Percentiles rank a stretch among this genome's conserved stretches.
These are phyloP conservation scores for Passer domesticus DNA, from an alignment of 2,113 vertebrate species.

Conservation along the genomic window DNA sequence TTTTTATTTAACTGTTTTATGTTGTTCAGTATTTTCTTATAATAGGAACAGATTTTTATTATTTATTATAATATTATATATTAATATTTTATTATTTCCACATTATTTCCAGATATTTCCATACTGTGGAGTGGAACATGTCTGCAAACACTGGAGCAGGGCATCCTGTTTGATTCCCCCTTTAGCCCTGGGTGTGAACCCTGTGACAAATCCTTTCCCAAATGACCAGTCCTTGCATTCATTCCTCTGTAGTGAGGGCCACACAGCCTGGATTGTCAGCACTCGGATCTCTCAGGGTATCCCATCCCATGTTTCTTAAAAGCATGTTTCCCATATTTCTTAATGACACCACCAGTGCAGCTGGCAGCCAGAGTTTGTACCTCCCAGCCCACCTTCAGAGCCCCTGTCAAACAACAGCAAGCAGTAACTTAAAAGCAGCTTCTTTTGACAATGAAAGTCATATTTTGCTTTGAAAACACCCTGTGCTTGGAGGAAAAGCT, in stretches of 20 bases:
- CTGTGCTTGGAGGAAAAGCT: not conserved
- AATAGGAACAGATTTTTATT: not conserved
- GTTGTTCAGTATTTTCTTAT: not conserved
- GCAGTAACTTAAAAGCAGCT: not conserved
- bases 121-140: not conserved
- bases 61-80: not conserved
- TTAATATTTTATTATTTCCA: not conserved
- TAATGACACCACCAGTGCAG: not conserved
- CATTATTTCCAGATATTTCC: not conserved
- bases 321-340: not conserved
- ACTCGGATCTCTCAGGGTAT: not conserved
- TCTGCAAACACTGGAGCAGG: not conserved
- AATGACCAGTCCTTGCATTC: not conserved
- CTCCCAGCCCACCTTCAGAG: not conserved
- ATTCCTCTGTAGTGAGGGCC: not conserved
- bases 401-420: not conserved
- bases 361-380: not conserved
- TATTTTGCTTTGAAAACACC: constrained; percentile 7
- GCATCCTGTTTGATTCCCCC: not conserved
- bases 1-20: not conserved
- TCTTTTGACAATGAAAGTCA: not conserved
- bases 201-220: not conserved
- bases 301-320: not conserved
- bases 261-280: not conserved
- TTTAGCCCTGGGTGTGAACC: not conserved